phyloP scores from a whole-genome alignment of 2,888 invertebrate genomes.

The Clunio marinus region DNA sequence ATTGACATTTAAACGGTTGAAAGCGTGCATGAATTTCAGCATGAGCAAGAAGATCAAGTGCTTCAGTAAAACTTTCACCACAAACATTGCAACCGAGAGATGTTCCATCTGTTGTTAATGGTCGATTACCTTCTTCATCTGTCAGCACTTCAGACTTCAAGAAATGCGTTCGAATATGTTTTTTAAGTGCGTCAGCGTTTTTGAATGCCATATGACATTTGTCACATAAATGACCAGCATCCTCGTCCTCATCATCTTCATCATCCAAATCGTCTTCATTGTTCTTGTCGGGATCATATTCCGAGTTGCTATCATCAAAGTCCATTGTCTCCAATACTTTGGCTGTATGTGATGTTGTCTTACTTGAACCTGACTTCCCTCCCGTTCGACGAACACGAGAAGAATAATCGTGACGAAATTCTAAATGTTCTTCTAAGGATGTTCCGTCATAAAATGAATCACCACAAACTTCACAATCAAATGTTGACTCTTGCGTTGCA shows the following conservation, averaged over 20 bases:
- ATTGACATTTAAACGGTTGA: constrained; percentile 57
- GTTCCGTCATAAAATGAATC: constrained; percentile 74
- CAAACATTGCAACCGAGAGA: constrained; percentile 71
- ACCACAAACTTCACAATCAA: constrained; percentile 73
- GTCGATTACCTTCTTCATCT: constrained; percentile 12
- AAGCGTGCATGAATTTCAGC: constrained; percentile 71
- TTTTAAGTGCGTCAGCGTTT: constrained; percentile 66
- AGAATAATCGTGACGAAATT: constrained; percentile 40
- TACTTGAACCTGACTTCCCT: constrained; percentile 40
- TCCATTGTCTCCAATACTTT: constrained; percentile 4
- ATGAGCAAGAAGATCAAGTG: constrained; percentile 71
- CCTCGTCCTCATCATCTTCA: constrained; percentile 57
- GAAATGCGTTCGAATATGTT: constrained; percentile 59
- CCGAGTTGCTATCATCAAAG: constrained; percentile 48
- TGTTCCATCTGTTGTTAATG: neutral
- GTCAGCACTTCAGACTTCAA: constrained; percentile 29
- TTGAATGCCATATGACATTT: constrained; percentile 77
- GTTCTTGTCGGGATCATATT: constrained; percentile 48
- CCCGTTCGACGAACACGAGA: constrained; percentile 4
- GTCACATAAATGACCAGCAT: constrained; percentile 61
- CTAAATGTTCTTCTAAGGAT: constrained; percentile 56
- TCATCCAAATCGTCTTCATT: constrained; percentile 54
- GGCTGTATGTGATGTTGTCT: constrained; percentile 28
- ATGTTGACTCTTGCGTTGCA: constrained; percentile 46
- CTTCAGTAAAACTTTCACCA: constrained; percentile 72